Conservation (phyloP, 2,113 vertebrate species). For the Chaetops frenatus region DNA sequence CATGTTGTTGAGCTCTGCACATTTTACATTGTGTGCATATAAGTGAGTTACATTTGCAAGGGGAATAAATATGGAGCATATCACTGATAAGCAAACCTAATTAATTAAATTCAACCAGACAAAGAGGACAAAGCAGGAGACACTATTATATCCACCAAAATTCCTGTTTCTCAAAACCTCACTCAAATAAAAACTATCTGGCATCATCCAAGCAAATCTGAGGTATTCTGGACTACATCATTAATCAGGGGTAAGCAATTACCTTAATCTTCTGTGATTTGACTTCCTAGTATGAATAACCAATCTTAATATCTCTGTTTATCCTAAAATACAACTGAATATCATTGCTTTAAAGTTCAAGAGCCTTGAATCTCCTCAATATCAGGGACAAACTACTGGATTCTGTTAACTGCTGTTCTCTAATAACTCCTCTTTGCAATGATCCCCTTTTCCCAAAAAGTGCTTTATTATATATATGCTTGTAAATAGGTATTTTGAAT, state of each 20-base stretch:
- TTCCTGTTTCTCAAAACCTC: background rate
- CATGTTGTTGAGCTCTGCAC: background rate
- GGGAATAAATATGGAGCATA: background rate
- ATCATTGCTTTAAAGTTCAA: background rate
- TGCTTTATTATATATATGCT: background rate
- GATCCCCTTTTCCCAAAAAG: background rate
- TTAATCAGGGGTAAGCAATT: background rate
- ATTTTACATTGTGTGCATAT: background rate
- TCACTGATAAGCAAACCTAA: background rate
- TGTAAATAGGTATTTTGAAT: background rate
- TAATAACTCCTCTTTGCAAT: background rate
- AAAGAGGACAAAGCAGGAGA: background rate
- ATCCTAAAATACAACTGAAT: background rate
- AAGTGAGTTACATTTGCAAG: background rate
- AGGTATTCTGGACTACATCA: background rate
- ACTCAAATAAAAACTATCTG: background rate
- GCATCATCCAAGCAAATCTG: background rate
- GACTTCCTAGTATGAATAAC: background rate
- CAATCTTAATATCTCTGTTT: background rate
- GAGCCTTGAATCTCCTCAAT: background rate
- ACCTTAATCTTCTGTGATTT: background rate
- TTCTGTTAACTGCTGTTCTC: background rate
- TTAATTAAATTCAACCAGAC: background rate
- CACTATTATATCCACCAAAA: background rate
- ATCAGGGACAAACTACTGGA: rapidly evolving